Evolutionary conservation across 2,113 vertebrate genomes (phyloP).

Genomic region (Spilogale gracilis): DNA sequence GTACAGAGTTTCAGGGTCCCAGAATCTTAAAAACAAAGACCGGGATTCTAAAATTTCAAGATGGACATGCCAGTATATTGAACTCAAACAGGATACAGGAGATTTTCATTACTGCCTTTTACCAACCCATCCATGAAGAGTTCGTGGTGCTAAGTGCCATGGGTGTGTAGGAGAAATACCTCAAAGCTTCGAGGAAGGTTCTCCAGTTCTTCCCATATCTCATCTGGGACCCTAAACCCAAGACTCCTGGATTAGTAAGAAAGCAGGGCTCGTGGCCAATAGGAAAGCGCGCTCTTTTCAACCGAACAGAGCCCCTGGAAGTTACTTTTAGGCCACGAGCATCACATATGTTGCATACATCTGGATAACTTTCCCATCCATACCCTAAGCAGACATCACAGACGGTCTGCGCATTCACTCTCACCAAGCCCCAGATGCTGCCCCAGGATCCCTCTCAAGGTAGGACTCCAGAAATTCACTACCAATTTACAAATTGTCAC

Average conservation of each 20-base stretch:
- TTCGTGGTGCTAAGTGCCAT: neutral
- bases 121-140: too few species aligned
- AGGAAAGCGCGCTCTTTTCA: neutral
- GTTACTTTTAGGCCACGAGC: neutral
- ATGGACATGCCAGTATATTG: neutral
- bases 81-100: neutral
- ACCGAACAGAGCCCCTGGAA: neutral
- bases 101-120: neutral
- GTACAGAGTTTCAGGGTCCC: neutral
- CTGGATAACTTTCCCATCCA: neutral
- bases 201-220: neutral
- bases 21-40: constrained; percentile 42
- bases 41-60: constrained; percentile 9
- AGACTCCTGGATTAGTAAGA: neutral
- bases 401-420: neutral
- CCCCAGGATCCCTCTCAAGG: neutral
- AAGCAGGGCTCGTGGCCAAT: neutral
- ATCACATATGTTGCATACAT: neutral
- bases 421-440: neutral
- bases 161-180: neutral
- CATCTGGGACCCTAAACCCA: neutral
- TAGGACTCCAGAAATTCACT: neutral
- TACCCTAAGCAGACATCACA: neutral
- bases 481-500: neutral
- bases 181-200: neutral